These are phyloP conservation scores for Protobothrops flavoviridis DNA, from an alignment of 2,113 vertebrate genomes.

Conservation along the genomic window DNA sequence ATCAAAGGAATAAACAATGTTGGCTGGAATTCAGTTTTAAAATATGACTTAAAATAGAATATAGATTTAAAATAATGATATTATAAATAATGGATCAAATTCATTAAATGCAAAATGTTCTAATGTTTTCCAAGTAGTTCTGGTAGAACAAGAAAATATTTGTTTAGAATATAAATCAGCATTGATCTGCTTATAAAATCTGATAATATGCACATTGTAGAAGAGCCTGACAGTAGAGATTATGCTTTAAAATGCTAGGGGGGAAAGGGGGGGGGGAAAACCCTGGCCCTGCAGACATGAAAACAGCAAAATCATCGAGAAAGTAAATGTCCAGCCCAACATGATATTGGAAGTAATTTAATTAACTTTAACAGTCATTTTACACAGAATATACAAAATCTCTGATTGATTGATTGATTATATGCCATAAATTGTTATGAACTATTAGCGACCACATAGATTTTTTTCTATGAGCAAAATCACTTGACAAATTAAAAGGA, in stretches of 20 bases:
- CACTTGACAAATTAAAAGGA: not conserved
- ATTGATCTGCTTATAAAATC: conserved; percentile 25
- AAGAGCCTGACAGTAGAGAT: conserved; percentile 24
- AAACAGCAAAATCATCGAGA: conserved; percentile 10
- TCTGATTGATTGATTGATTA: not conserved
- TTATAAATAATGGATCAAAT: not conserved
- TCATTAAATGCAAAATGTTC: conserved; percentile 7
- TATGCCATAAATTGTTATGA: not conserved
- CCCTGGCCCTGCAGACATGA: conserved; percentile 16
- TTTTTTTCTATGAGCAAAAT: not conserved
- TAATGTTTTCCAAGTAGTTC: conserved; percentile 22
- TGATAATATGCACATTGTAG: conserved; percentile 39
- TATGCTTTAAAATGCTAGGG: conserved; percentile 35
- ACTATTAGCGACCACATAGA: not conserved
- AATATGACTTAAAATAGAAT: not conserved
- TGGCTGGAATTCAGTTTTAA: not conserved
- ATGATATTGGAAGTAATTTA: not conserved
- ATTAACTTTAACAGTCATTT: not conserved
- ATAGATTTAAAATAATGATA: not conserved
- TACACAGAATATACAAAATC: not conserved
- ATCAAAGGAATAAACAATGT: not conserved
- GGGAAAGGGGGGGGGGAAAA: conserved; percentile 11
- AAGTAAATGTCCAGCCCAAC: not conserved
- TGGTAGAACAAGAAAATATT: conserved; percentile 7
- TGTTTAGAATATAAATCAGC: conserved; percentile 31